Evolutionary conservation across 2,797 vertebrate species (phyloP).

Genomic region (Meriones psammophilus): DNA sequence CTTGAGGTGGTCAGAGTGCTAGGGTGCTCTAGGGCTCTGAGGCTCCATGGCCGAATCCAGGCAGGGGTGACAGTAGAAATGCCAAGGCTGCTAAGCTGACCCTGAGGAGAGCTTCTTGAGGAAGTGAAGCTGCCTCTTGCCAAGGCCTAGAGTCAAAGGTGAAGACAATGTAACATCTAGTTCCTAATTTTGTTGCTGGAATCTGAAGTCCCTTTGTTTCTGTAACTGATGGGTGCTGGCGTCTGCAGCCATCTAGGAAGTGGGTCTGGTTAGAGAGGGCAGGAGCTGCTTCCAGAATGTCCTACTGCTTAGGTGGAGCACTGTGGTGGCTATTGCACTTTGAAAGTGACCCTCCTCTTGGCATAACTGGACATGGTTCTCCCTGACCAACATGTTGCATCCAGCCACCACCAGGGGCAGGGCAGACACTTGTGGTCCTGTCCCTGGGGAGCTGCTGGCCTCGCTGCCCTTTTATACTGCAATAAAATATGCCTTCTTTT

Average conservation of each 20-base stretch:
- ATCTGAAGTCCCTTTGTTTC: background rate
- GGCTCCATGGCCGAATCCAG: accelerated
- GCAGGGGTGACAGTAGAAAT: accelerated
- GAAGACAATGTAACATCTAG: background rate
- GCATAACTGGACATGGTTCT: background rate
- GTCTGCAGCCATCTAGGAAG: background rate
- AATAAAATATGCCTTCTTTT: background rate
- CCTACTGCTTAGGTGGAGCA: accelerated
- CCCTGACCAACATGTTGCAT: background rate
- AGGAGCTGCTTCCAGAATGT: background rate
- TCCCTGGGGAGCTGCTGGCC: background rate
- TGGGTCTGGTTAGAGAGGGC: accelerated
- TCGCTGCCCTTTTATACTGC: background rate
- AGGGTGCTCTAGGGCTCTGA: background rate
- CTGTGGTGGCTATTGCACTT: too few relatives aligned
- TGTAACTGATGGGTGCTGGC: accelerated
- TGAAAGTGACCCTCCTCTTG: background rate
- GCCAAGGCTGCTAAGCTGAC: background rate
- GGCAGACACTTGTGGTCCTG: accelerated
- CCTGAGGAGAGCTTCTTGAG: background rate
- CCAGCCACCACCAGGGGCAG: background rate
- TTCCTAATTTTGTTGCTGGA: background rate
- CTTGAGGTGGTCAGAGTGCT: background rate
- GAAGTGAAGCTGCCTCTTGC: background rate
- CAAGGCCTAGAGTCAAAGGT: background rate